These are phyloP conservation scores for Girardia tigrina DNA, from an alignment of 2,888 invertebrate genomes.

Conservation along the genomic window DNA sequence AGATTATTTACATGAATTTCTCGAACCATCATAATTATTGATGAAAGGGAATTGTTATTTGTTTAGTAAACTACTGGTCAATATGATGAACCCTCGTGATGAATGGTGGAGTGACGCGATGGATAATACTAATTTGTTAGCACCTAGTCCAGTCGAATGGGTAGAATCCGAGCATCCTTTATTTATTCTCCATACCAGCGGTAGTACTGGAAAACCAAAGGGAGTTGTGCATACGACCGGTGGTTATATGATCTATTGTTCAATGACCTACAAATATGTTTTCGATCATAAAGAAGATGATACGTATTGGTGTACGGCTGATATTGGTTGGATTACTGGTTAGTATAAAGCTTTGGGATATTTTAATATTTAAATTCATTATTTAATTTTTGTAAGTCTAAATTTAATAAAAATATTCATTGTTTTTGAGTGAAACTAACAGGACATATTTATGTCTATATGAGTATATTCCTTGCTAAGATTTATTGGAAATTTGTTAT, in stretches of 20 bases:
- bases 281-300: conserved; percentile 60
- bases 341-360: no score
- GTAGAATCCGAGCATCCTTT: conserved; percentile 85
- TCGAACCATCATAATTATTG: no score
- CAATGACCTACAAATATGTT: conserved; percentile 77
- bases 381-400: no score
- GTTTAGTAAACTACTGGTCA: conserved; percentile 36
- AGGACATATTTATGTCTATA: no score
- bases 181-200: conserved; percentile 86
- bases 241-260: conserved; percentile 82
- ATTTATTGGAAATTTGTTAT: no score
- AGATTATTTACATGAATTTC: no score
- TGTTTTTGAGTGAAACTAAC: no score
- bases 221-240: conserved; percentile 87
- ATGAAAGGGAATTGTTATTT: not conserved
- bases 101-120: conserved; percentile 79
- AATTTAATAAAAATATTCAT: no score
- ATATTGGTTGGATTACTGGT: conserved; percentile 59
- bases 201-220: conserved; percentile 93
- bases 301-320: conserved; percentile 52
- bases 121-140: conserved; percentile 60
- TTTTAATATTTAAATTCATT: no score
- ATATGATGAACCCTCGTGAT: conserved; percentile 57
- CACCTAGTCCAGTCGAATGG: conserved; percentile 81
- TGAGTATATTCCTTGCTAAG: no score